Conservation (phyloP, 2,888 invertebrate species). For the Asteroscopus sphinx region DNA sequence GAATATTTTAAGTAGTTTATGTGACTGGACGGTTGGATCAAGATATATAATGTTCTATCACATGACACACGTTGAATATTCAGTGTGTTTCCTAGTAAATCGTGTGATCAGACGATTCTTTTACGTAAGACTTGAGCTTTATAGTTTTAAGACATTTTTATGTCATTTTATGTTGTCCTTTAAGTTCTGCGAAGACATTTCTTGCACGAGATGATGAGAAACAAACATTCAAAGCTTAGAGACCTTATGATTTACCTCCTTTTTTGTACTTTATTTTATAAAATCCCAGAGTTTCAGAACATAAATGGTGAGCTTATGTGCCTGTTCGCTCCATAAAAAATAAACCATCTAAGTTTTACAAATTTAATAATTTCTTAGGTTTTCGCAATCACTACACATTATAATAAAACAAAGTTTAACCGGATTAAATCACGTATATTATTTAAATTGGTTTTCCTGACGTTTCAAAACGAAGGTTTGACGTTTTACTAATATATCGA, state of each 20-base stretch:
- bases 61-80: conserved; percentile 45
- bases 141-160: conserved; percentile 6
- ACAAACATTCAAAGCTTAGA: not conserved
- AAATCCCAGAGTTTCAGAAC: too few species aligned
- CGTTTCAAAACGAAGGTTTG: too few species aligned
- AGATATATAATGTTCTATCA: conserved; percentile 37
- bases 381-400: too few species aligned
- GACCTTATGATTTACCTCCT: too few species aligned
- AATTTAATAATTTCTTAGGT: too few species aligned
- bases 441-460: too few species aligned
- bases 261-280: not conserved
- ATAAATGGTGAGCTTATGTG: too few species aligned
- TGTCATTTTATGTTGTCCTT: conserved; percentile 3
- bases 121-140: conserved; percentile 14
- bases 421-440: too few species aligned
- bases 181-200: not conserved
- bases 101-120: conserved; percentile 28
- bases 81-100: conserved; percentile 37
- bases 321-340: too few species aligned
- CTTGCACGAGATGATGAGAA: not conserved
- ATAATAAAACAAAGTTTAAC: too few species aligned
- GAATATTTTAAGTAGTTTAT: conserved; percentile 41
- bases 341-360: too few species aligned
- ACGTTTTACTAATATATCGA: not conserved
- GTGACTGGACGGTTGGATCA: conserved; percentile 10